Evolutionary conservation across 2,797 vertebrate species (phyloP), one percentile per base, ranked within the genome.

Genomic region (Sebastes alutus): DNA sequence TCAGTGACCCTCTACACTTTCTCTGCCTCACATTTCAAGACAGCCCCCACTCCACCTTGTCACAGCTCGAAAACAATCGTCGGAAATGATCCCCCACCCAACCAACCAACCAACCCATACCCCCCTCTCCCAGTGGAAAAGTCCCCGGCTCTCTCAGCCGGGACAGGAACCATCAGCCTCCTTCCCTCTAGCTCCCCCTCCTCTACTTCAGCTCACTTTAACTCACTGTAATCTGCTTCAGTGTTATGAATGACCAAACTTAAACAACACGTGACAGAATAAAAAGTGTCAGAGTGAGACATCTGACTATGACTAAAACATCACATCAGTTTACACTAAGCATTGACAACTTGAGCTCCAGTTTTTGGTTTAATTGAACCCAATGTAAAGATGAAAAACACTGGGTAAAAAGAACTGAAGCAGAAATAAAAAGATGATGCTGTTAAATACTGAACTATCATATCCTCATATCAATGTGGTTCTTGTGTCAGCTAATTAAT

Each of bases 41-140:
- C 30, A 5, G 18, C 12, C 20, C 56, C 29, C 12, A 63, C 22
- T 33, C 64, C 67, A 5, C 75, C 70, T 63, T 54, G 78, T 65
- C 61, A 7, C 35, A 16, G 65, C 74, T 72, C 73, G 61, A 1
- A 66, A 84, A 90, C 90, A 91, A 91, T 91, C 49, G 76, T 78
- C 80, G 88, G 88, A 91, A 91, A 65, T 78, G 66, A 55, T 67
- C 68, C 32, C 38, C 72, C 78, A 61, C 66, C 75, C 81, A 35
- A 5, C 12, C 27, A 52, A n/a, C 46, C 46, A 52, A 20, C 18
- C 46, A 52, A 20, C 46, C 72, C 22, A 3, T 2, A 3, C 16
- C 6, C 27, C 12, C 22, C 58, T 1, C 22, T 20, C 59, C 22
- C 35, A 13, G 16, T 72, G 79, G 77, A 78, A 86, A 81, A 78